Conservation (phyloP, 2,888 invertebrate species). For the Plagiodera versicolora region DNA sequence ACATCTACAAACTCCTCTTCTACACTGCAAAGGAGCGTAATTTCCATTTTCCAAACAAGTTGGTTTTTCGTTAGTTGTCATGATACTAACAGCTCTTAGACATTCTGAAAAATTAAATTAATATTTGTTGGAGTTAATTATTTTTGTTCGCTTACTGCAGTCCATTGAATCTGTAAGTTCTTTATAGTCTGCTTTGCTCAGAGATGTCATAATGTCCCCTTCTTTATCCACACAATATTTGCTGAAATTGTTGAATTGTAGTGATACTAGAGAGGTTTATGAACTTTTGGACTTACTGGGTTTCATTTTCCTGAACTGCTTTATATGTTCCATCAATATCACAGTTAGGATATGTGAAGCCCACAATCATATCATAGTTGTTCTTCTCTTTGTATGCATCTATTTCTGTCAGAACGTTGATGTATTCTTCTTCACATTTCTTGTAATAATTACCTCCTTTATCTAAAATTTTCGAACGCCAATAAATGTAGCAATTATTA, state of each 20-base stretch:
- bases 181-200: conserved; percentile 49
- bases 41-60: conserved; percentile 67
- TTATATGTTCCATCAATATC: conserved; percentile 59
- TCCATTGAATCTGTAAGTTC: conserved; percentile 57
- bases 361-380: conserved; percentile 42
- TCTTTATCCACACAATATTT: conserved; percentile 63
- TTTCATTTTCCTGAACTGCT: conserved; percentile 52
- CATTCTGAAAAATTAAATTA: conserved; percentile 58
- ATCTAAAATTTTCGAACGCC: conserved; percentile 34
- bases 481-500: too few species aligned
- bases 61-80: conserved; percentile 53
- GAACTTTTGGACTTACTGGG: conserved; percentile 42
- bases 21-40: conserved; percentile 64
- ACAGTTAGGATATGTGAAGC: conserved; percentile 54
- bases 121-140: not conserved
- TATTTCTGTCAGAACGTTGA: conserved; percentile 45
- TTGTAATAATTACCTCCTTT: conserved; percentile 45
- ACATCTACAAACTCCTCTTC: conserved; percentile 64
- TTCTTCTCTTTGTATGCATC: conserved; percentile 40
- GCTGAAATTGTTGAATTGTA: conserved; percentile 36
- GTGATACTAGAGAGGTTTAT: conserved; percentile 5
- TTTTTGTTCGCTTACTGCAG: conserved; percentile 60
- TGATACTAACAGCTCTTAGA: conserved; percentile 58
- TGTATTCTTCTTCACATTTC: conserved; percentile 52
- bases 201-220: conserved; percentile 58